phyloP scores from a whole-genome alignment of 2,888 invertebrate genomes.

The Phaedon cochleariae region DNA sequence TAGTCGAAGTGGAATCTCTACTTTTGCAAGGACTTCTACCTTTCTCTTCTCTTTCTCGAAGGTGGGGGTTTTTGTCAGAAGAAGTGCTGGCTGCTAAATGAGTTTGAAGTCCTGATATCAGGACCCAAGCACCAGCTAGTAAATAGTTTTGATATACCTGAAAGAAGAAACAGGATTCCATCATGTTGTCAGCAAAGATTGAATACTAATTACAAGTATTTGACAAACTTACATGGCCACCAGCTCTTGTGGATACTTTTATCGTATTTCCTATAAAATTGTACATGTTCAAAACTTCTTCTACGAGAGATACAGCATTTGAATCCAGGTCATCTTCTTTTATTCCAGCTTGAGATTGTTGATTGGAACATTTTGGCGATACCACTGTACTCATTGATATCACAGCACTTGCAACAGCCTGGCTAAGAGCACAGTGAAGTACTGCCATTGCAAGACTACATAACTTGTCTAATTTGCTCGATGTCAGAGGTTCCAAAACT shows the following conservation, averaged over 20 bases:
- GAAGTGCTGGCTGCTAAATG: slow-evolving; percentile 74
- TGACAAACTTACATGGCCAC: slow-evolving; percentile 77
- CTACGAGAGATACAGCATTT: slow-evolving; percentile 83
- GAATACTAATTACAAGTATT: neutral
- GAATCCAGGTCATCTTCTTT: slow-evolving; percentile 82
- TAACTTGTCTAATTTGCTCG: slow-evolving; percentile 82
- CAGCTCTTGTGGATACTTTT: slow-evolving; percentile 85
- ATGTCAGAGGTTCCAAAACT: slow-evolving; percentile 86
- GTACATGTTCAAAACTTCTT: slow-evolving; percentile 88
- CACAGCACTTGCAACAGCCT: slow-evolving; percentile 70
- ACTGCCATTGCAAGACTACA: slow-evolving; percentile 85
- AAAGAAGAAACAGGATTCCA: slow-evolving; percentile 24
- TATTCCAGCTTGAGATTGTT: slow-evolving; percentile 50
- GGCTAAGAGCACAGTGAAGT: slow-evolving; percentile 81
- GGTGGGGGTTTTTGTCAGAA: slow-evolving; percentile 57
- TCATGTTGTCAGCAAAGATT: too few species aligned
- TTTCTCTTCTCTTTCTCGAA: slow-evolving; percentile 65
- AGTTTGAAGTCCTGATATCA: slow-evolving; percentile 87
- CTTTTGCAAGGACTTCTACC: slow-evolving; percentile 69
- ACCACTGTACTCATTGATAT: slow-evolving; percentile 67
- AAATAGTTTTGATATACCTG: slow-evolving; percentile 85
- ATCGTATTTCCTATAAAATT: slow-evolving; percentile 82
- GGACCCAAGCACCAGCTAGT: slow-evolving; percentile 87
- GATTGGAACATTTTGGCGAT: slow-evolving; percentile 67
- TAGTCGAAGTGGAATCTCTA: slow-evolving; percentile 65